Percentiles rank a stretch among this genome's conserved stretches.
Conservation (phyloP, 2,113 vertebrate genomes). For the Tor tambroides region DNA sequence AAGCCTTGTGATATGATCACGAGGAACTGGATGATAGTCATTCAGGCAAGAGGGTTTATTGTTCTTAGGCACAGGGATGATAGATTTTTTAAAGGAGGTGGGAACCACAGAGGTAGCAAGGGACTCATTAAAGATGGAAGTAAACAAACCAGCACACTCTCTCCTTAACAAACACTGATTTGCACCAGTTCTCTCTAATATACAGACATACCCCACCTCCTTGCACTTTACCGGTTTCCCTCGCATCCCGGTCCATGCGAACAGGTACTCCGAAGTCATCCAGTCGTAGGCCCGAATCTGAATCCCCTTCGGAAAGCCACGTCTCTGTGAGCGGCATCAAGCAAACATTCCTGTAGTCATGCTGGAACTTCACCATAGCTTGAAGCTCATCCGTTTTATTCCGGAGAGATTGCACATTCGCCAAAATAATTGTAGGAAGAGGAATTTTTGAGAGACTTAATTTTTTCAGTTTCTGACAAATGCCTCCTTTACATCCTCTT, state of each 20-base stretch:
- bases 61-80: too few relatives aligned
- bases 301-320: not conserved
- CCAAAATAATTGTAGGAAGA: not conserved
- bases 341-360: not conserved
- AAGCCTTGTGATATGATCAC: too few relatives aligned
- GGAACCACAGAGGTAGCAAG: too few relatives aligned
- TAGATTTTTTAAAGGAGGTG: too few relatives aligned
- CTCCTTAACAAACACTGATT: too few relatives aligned
- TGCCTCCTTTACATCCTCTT: not conserved
- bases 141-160: too few relatives aligned
- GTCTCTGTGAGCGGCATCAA: not conserved
- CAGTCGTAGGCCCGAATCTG: not conserved
- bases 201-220: too few relatives aligned
- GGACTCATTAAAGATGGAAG: too few relatives aligned
- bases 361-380: not conserved
- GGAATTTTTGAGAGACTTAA: not conserved
- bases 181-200: too few relatives aligned
- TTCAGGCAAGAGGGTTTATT: too few relatives aligned
- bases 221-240: not conserved
- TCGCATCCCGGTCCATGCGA: not conserved
- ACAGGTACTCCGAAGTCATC: not conserved
- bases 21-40: too few relatives aligned
- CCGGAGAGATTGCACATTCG: not conserved
- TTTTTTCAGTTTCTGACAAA: not conserved
- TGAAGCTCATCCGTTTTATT: not conserved